These are phyloP conservation scores for Prionace glauca DNA, from an alignment of 2,797 vertebrate species.

Conservation along the genomic window DNA sequence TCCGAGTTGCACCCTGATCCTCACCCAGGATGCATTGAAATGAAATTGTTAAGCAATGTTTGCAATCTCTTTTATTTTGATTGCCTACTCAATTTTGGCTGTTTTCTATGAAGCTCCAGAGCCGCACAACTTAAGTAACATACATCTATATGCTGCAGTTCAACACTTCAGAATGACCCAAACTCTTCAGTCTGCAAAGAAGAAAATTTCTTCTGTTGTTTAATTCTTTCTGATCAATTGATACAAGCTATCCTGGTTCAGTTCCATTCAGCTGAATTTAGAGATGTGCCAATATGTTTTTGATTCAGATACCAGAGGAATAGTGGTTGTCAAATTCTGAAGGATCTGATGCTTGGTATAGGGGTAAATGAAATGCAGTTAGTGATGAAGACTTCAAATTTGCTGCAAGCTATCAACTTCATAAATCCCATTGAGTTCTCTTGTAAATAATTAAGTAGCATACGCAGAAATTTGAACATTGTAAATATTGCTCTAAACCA, in stretches of 20 bases:
- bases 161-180: neutral
- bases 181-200: neutral
- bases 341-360: neutral
- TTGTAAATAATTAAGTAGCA: slow-evolving; percentile 9
- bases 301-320: neutral
- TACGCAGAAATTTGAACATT: neutral
- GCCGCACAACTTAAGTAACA: neutral
- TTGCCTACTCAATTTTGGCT: neutral
- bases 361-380: neutral
- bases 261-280: neutral
- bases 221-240: neutral
- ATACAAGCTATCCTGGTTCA: neutral
- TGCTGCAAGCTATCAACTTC: neutral
- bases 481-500: slow-evolving; percentile 20
- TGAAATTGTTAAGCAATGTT: neutral
- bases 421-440: slow-evolving; percentile 10
- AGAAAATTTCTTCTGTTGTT: neutral
- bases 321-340: neutral
- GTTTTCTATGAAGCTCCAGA: neutral
- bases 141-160: neutral
- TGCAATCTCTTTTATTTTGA: neutral
- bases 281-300: neutral
- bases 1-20: neutral
- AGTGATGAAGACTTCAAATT: neutral
- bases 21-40: neutral